phyloP scores from a whole-genome alignment of 2,888 invertebrate species.

The Drosophila pegasa region DNA sequence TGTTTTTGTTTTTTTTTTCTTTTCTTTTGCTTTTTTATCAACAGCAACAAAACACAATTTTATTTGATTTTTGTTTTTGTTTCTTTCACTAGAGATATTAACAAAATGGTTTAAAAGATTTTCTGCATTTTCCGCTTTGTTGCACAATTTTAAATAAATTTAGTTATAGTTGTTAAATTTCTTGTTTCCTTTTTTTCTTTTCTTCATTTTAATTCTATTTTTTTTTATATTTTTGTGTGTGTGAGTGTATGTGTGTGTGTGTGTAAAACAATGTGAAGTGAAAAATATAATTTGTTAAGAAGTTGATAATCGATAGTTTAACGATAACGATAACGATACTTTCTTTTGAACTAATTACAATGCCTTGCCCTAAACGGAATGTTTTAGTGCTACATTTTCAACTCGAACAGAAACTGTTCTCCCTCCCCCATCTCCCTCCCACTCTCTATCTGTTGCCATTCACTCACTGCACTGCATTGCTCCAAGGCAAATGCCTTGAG shows the following conservation, averaged over 20 bases:
- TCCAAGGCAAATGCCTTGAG: not conserved
- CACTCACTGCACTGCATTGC: not conserved
- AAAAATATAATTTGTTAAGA: conserved; percentile 28
- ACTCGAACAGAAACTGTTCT: conserved; percentile 31
- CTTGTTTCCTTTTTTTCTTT: conserved; percentile 2
- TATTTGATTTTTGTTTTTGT: conserved; percentile 10
- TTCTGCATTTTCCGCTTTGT: conserved; percentile 23
- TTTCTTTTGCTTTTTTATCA: too few species aligned
- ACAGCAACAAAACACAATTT: conserved; percentile 46
- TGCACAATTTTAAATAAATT: conserved; percentile 38
- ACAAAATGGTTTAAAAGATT: conserved; percentile 38
- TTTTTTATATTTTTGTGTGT: conserved; percentile 39
- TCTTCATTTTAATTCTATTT: conserved; percentile 34
- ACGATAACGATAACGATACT: conserved; percentile 48
- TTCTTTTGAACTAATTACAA: conserved; percentile 54
- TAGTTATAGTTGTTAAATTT: conserved; percentile 27
- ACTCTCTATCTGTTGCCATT: conserved; percentile 1
- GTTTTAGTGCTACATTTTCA: conserved; percentile 47
- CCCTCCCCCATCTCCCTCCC: not conserved
- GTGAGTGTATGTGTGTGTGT: conserved; percentile 24
- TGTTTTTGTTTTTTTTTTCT: conserved; percentile 14
- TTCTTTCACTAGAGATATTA: conserved; percentile 47
- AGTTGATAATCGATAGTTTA: conserved; percentile 38
- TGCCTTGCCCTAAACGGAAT: conserved; percentile 58
- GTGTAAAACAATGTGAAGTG: conserved; percentile 39